Evolutionary conservation across 2,113 vertebrate genomes (phyloP).

Genomic region (Podarcis raffonei): DNA sequence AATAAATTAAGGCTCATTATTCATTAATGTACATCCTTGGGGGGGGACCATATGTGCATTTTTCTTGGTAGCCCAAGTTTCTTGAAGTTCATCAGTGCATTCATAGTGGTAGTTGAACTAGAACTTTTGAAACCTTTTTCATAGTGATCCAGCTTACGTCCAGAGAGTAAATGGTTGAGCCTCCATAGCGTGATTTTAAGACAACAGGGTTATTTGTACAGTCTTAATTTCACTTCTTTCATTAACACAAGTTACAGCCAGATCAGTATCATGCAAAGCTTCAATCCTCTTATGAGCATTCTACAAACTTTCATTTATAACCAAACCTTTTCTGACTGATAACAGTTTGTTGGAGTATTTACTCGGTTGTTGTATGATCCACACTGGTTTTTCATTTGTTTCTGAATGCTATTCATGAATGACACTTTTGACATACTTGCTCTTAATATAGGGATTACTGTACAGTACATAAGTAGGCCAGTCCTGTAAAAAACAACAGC

Average conservation of each 20-base stretch:
- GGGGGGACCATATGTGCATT: too few relatives aligned
- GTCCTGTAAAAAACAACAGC: background rate
- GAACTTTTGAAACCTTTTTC: background rate
- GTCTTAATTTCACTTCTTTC: background rate
- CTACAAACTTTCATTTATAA: background rate
- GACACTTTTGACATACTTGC: background rate
- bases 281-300: background rate
- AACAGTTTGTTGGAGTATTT: too few relatives aligned
- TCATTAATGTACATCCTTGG: background rate
- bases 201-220: background rate
- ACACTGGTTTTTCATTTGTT: background rate
- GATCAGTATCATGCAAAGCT: background rate
- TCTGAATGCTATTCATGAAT: background rate
- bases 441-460: background rate
- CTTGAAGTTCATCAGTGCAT: background rate
- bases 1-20: background rate
- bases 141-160: background rate
- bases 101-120: background rate
- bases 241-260: background rate
- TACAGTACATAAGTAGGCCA: background rate
- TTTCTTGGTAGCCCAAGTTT: background rate
- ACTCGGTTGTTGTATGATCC: background rate
- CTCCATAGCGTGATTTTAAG: background rate
- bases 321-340: background rate
- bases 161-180: background rate